phyloP scores from a whole-genome alignment of 2,113 vertebrate species.

The Spea multiplicata region DNA sequence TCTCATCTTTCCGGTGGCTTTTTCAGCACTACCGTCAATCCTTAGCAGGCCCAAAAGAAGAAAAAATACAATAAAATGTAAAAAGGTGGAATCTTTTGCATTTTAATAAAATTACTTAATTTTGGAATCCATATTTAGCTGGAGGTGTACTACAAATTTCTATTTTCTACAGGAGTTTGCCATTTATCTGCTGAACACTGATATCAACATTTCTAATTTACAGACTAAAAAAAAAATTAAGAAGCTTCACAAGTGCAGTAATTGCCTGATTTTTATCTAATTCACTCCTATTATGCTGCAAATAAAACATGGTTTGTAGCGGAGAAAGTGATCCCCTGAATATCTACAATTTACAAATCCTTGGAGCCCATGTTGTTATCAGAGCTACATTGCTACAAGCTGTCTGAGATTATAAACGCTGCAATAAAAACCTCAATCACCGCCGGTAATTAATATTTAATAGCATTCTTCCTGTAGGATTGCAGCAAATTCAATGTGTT shows the following conservation, averaged over 20 bases:
- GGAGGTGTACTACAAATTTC: too few relatives aligned
- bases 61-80: too few relatives aligned
- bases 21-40: too few relatives aligned
- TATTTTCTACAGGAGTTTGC: not conserved
- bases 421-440: slow-evolving; percentile 39
- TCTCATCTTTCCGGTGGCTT: too few relatives aligned
- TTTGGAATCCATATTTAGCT: too few relatives aligned
- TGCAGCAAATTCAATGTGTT: slow-evolving; percentile 42
- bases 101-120: too few relatives aligned
- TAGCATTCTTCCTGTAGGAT: slow-evolving; percentile 47
- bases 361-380: slow-evolving; percentile 38
- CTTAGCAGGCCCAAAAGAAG: too few relatives aligned
- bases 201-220: not conserved
- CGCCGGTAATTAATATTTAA: slow-evolving; percentile 47
- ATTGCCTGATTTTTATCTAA: slow-evolving; percentile 14
- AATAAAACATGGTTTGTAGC: slow-evolving; percentile 8
- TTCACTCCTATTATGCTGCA: slow-evolving; percentile 1
- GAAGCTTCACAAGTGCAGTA: not conserved
- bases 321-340: slow-evolving; percentile 33
- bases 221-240: not conserved
- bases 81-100: too few relatives aligned
- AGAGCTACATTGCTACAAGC: slow-evolving; percentile 39
- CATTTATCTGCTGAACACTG: not conserved
- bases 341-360: slow-evolving; percentile 28
- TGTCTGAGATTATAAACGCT: slow-evolving; percentile 44